These are phyloP conservation scores for Schizopygopsis pylzovi DNA, from an alignment of 2,797 vertebrate species.

Conservation along the genomic window DNA sequence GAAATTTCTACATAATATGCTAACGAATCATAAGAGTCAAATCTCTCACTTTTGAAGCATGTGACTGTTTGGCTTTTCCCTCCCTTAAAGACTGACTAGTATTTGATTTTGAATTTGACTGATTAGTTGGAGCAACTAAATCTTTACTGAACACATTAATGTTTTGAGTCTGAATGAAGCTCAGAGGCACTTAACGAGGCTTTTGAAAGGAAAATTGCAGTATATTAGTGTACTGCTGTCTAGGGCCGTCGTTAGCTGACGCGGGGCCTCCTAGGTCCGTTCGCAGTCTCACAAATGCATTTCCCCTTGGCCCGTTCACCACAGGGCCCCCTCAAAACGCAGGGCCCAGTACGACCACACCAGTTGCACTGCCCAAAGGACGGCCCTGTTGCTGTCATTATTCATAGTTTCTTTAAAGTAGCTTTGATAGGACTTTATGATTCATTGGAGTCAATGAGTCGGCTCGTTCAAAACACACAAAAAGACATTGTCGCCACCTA, in stretches of 20 bases:
- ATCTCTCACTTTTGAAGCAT: background rate
- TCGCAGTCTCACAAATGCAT: too few species aligned
- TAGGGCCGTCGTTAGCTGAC: too few species aligned
- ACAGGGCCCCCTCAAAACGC: background rate
- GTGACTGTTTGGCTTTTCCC: background rate
- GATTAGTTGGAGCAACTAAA: background rate
- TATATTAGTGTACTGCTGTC: background rate
- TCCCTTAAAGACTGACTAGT: background rate
- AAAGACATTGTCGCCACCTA: background rate
- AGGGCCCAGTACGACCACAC: background rate
- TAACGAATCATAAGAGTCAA: background rate
- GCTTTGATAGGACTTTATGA: background rate
- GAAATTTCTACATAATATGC: background rate
- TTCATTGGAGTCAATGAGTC: background rate
- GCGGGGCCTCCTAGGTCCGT: too few species aligned
- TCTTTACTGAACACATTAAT: background rate
- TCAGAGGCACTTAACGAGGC: background rate
- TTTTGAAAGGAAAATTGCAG: background rate
- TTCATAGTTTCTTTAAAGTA: background rate
- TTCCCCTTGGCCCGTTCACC: background rate
- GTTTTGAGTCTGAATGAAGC: background rate
- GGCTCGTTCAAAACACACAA: background rate
- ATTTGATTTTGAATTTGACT: background rate
- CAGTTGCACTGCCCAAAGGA: background rate
- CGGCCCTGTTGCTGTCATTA: background rate